phyloP scores from a whole-genome alignment of 2,113 vertebrate genomes.

The Seriola rivoliana region DNA sequence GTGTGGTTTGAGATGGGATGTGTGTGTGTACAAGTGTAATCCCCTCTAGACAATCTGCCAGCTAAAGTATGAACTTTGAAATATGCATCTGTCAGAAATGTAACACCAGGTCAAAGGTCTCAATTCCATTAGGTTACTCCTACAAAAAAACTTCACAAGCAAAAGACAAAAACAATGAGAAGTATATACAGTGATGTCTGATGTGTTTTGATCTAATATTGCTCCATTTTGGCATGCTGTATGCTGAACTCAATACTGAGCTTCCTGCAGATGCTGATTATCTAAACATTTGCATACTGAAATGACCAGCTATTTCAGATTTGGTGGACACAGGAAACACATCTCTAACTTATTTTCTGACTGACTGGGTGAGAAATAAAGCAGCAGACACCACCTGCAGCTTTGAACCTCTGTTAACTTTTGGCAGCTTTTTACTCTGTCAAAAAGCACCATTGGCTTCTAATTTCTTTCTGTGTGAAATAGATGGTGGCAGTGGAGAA shows the following conservation, averaged over 20 bases:
- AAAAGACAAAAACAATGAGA: too few relatives aligned
- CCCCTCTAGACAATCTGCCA: slow-evolving; percentile 6
- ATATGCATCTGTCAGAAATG: slow-evolving; percentile 23
- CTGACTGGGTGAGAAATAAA: slow-evolving; percentile 3
- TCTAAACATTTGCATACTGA: background rate
- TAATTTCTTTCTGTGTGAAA: background rate
- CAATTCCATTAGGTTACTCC: background rate
- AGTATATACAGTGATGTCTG: background rate
- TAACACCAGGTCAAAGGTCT: slow-evolving; percentile 6
- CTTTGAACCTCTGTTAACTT: background rate
- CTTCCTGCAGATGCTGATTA: background rate
- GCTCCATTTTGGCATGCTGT: background rate
- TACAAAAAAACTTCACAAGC: background rate
- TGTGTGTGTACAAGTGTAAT: background rate
- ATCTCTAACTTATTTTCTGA: background rate
- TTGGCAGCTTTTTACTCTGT: background rate
- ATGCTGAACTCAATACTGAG: background rate
- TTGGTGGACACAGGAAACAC: background rate
- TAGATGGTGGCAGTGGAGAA: background rate
- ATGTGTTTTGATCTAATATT: background rate
- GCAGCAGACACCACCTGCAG: background rate
- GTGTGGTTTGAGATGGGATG: background rate
- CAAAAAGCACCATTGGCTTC: background rate
- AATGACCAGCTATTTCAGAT: background rate
- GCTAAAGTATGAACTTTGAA: slow-evolving; percentile 15